Evolutionary conservation across 1,140 invertebrate genomes (phyloP).

Genomic region (Agrilus planipennis): DNA sequence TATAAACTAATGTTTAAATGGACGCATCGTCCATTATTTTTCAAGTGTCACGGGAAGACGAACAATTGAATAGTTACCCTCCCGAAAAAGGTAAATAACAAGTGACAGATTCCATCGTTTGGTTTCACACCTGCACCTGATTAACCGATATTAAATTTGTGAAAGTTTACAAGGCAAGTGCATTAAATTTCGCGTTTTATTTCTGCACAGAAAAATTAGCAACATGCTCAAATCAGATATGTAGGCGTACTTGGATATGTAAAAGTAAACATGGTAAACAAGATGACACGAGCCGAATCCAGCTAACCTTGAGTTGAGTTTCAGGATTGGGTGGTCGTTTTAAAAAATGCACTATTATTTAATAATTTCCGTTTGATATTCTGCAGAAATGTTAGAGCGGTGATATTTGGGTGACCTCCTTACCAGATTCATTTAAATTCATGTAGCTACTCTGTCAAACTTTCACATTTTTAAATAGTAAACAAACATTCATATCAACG

Average conservation of each 20-base stretch:
- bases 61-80: conserved; percentile 82
- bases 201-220: no score
- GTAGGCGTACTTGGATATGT: conserved; percentile 21
- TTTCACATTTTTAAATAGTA: no score
- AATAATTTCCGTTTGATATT: no score
- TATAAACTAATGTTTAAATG: conserved; percentile 72
- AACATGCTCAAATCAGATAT: no score
- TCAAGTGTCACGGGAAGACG: conserved; percentile 92
- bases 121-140: no score
- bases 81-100: conserved; percentile 78
- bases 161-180: conserved; percentile 2
- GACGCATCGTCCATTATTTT: conserved; percentile 97
- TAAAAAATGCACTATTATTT: no score
- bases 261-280: conserved; percentile 17
- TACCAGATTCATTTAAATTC: no score
- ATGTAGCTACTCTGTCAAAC: no score
- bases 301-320: conserved; percentile 26
- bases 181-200: no score
- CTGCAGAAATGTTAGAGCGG: no score
- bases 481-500: no score
- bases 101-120: conserved; percentile 13
- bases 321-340: conserved; percentile 18
- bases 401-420: no score
- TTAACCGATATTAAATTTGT: not conserved
- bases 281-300: conserved; percentile 11